Evolutionary conservation across 2,888 invertebrate genomes (phyloP), one percentile per base, ranked within the genome.

Genomic region (Teleogryllus oceanicus): DNA sequence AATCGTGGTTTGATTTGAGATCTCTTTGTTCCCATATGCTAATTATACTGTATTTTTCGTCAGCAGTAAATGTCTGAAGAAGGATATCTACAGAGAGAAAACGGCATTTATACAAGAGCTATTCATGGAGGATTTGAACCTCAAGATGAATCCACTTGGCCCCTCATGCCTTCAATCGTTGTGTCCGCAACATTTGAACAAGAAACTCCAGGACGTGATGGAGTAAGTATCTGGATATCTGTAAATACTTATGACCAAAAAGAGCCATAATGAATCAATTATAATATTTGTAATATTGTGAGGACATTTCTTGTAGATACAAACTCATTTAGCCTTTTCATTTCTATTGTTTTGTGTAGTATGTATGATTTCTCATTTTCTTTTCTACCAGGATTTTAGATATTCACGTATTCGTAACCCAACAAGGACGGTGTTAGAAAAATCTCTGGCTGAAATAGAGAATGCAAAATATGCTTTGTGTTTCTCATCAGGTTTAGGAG

Each of bases 361-460:
- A 37, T 37, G 37, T 37, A 37, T 37, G 5, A 37, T 5, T 37
- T 37, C 10, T 13, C 16, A 62, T 62, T 62, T 62, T 62, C 10
- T 1, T 62, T 62, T 37, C 11, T n/a, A 1, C 62, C 62, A 96
- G 95, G 94, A 94, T 78, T 98, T 89, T 87, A 97, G 97, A 84
- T 99, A 99, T 87, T 93, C 95, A 0, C 90, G 99, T 85, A 94
- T 96, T 85, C 97, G 97, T 62, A 99, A 99, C 88, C 99, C 99
- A 49, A 95, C 96, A 0, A 90, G 99, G 82, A 92, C 94, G 83
- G 93, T 94, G 37, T 88, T 99, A 80, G 98, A 99, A 88, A 90
- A 92, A 83, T 96, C 96, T 85, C 87, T 99, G 76, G 98, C 99
- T 2, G 91, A 95, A 0, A 87, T 99, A 81, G 99, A 99, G 85